phyloP scores from a whole-genome alignment of 1,140 invertebrate species.

The Laupala kohalensis region DNA sequence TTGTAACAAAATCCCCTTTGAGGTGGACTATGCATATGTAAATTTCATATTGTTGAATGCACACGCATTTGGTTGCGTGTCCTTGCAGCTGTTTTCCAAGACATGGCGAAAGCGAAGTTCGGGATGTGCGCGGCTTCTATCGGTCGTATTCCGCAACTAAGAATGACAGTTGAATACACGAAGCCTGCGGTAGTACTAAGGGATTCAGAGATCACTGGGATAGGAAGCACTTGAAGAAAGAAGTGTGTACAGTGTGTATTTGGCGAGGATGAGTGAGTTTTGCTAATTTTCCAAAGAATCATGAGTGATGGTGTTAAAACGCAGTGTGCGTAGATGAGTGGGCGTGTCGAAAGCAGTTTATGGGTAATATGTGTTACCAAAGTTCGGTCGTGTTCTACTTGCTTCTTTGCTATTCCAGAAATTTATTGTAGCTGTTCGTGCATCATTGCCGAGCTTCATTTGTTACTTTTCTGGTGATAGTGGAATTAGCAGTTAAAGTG shows the following conservation, averaged over 20 bases:
- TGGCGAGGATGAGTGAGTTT: not conserved
- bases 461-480: not conserved
- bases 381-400: not conserved
- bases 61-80: no score
- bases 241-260: not conserved
- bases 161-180: not conserved
- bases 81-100: no score
- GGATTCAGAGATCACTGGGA: not conserved
- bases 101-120: no score
- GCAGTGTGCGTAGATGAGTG: not conserved
- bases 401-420: not conserved
- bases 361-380: not conserved
- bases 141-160: not conserved
- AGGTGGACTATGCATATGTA: no score
- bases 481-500: not conserved
- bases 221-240: not conserved
- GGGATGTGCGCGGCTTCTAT: no score
- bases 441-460: not conserved
- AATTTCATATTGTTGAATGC: no score
- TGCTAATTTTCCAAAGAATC: no score
- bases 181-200: not conserved
- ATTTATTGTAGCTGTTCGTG: not conserved
- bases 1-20: no score
- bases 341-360: not conserved
- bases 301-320: not conserved